Evolutionary conservation across 2,113 vertebrate genomes (phyloP), one percentile per base, ranked within the genome.

Genomic region (Rousettus leschenaultii): DNA sequence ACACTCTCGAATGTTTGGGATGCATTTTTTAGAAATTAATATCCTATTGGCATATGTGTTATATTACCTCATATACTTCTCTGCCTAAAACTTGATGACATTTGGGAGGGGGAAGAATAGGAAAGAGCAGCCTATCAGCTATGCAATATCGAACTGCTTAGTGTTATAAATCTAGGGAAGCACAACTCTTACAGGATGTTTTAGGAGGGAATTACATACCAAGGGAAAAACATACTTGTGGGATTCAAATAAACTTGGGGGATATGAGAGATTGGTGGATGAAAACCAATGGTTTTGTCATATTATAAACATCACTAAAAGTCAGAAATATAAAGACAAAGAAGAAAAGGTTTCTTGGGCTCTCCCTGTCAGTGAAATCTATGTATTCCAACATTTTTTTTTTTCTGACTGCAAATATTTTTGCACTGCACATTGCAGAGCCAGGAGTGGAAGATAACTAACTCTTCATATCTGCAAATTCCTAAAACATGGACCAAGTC

Each of bases 381-480:
- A 30, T 77, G 33, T 48, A 94, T 93, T 96, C 73, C 38, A 86
- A 63, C 18, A 11, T 55, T 84, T 73, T 75, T 55, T 66, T 82
- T 65, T 66, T 80, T 82, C 70, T 95, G 91, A 89, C 88, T 95
- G 91, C 70, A 90, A 96, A 74, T 93, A 57, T 94, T 96, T 97
- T 91, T 38, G 43, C 43, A 88, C 55, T 65, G 51, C 19, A 68
- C 5, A n/a, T 65, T 90, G 43, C 78, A 96, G 90, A 97, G 35
- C 43, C 90, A 95, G 28, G 26, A 93, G 73, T 6, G 80, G 78
- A 95, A 97, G 94, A 98, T 98, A 98, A 98, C 53, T 24, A 97
- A 83, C 35, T 70, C 96, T 92, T 97, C 94, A 24, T 97, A 98
- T 97, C 92, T 98, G 66, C 66, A 97, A 95, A 98, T 98, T 98